A percentile compares a stretch with the other conserved stretches of the same genome.
Conservation (phyloP, 2,113 vertebrate species). For the Pimephales promelas region DNA sequence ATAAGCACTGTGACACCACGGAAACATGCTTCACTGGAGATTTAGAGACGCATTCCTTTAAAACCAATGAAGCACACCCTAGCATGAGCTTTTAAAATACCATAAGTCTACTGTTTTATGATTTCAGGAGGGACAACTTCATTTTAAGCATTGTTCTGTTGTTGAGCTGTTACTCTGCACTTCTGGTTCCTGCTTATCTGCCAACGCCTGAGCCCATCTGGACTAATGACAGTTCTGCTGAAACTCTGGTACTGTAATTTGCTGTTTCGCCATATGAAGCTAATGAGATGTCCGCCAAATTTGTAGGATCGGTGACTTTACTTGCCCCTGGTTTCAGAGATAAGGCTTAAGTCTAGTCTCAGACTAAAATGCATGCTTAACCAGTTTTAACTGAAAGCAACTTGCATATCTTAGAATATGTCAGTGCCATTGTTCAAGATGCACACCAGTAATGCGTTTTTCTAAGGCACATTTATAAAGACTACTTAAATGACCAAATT, state of each 20-base stretch:
- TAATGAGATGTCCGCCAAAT: not conserved
- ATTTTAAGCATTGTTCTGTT: slow-evolving; percentile 69
- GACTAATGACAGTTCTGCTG: slow-evolving; percentile 46
- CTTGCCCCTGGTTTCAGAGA: too few species aligned
- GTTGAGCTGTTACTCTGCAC: slow-evolving; percentile 69
- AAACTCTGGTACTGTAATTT: slow-evolving; percentile 58
- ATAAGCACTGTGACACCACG: not conserved
- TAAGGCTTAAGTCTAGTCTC: too few species aligned
- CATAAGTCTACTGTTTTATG: not conserved
- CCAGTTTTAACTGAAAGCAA: too few species aligned
- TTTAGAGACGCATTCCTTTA: not conserved
- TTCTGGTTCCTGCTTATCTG: slow-evolving; percentile 76
- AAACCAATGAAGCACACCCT: not conserved
- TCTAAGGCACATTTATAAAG: too few species aligned
- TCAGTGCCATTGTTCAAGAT: too few species aligned
- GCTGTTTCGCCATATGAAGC: not conserved
- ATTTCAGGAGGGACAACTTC: slow-evolving; percentile 68
- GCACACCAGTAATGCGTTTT: too few species aligned
- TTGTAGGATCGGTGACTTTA: not conserved
- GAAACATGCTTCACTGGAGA: slow-evolving; percentile 8
- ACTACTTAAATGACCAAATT: too few species aligned
- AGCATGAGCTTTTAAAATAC: not conserved
- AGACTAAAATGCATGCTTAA: too few species aligned
- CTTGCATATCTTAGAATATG: too few species aligned
- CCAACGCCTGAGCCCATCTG: slow-evolving; percentile 38